These are phyloP conservation scores for Cephus cinctus DNA, from an alignment of 1,140 invertebrate genomes.

Conservation along the genomic window DNA sequence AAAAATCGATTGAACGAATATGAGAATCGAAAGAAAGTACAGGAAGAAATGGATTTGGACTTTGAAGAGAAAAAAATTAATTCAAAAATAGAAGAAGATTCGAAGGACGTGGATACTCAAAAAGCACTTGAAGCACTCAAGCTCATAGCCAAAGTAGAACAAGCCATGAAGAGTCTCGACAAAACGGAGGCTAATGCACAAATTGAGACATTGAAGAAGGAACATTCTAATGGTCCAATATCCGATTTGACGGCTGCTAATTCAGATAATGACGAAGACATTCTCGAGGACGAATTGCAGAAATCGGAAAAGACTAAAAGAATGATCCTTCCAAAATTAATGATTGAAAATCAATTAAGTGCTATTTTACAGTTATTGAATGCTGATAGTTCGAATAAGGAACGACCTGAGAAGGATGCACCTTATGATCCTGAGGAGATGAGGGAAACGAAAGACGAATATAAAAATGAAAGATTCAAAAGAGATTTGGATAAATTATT, in stretches of 20 bases:
- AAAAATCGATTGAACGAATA: constrained; percentile 28
- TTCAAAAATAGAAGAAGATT: neutral
- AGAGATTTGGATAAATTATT: constrained; percentile 16
- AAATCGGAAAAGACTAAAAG: constrained; percentile 28
- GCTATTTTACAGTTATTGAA: constrained; percentile 20
- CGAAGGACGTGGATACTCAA: constrained; percentile 16
- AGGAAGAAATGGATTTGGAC: neutral
- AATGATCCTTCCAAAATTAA: constrained; percentile 16
- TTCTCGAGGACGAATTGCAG: constrained; percentile 21
- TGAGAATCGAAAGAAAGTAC: constrained; percentile 17
- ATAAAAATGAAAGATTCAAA: too few relatives aligned
- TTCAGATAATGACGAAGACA: constrained; percentile 8
- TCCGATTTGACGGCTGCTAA: neutral
- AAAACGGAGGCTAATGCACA: neutral
- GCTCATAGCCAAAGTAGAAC: constrained; percentile 28
- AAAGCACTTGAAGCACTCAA: constrained; percentile 23
- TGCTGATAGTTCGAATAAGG: too few relatives aligned
- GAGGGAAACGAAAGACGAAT: too few relatives aligned
- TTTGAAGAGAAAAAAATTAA: neutral
- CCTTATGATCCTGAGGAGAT: too few relatives aligned
- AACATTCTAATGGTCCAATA: constrained; percentile 2
- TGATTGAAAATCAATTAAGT: constrained; percentile 22
- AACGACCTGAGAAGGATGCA: too few relatives aligned
- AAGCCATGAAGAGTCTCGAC: constrained; percentile 18
- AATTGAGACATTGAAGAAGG: neutral